A percentile compares a stretch with the other conserved stretches of the same genome.
Evolutionary conservation across 1,140 invertebrate species (phyloP).

Genomic region (Conus betulinus): DNA sequence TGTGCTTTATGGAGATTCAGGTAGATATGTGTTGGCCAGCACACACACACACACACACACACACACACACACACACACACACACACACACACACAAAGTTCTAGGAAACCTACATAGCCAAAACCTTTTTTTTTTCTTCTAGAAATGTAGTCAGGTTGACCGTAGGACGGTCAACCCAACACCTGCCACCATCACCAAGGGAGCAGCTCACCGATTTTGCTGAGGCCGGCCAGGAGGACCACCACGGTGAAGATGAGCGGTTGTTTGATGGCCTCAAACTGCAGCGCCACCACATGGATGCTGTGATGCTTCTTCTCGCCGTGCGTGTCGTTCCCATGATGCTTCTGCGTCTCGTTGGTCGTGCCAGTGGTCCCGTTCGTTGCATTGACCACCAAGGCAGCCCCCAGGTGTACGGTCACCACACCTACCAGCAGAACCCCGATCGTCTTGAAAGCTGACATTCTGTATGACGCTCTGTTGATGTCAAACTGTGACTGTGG

Average conservation of each 20-base stretch:
- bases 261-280: slow-evolving; percentile 56
- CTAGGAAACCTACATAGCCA: neutral
- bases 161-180: neutral
- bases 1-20: no score
- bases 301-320: neutral
- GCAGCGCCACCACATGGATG: neutral
- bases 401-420: no score
- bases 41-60: neutral
- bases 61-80: neutral
- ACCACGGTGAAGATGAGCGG: slow-evolving; percentile 65
- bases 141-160: neutral
- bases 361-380: no score
- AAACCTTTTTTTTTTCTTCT: no score
- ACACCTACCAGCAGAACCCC: no score
- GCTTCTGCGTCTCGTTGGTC: neutral
- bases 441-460: no score
- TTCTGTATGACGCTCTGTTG: no score
- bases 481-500: no score
- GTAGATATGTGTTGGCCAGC: no score
- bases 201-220: slow-evolving; percentile 59
- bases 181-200: neutral
- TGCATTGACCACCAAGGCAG: no score
- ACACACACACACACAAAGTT: no score
- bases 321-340: neutral
- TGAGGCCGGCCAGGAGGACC: slow-evolving; percentile 61